Conservation (phyloP, 2,113 vertebrate genomes). For the Osmerus mordax region DNA sequence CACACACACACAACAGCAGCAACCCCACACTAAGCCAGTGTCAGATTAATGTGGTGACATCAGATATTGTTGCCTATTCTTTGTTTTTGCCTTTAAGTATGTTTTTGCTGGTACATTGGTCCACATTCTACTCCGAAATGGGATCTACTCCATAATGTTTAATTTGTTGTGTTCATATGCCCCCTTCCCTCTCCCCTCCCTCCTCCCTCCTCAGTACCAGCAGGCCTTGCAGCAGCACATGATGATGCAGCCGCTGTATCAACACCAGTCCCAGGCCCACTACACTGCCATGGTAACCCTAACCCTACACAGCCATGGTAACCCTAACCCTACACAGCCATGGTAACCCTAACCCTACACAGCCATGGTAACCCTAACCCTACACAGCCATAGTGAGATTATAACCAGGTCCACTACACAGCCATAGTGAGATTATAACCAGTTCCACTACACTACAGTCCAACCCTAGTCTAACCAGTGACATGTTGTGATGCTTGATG, state of each 20-base stretch:
- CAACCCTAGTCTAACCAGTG: no score
- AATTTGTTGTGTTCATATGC: no score
- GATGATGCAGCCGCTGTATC: constrained; percentile 83
- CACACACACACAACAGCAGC: not conserved
- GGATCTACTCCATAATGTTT: no score
- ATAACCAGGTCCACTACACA: constrained; percentile 57
- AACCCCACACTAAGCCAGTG: not conserved
- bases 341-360: constrained; percentile 34
- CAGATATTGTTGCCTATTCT: no score
- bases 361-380: no score
- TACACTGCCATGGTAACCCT: constrained; percentile 25
- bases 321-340: constrained; percentile 34
- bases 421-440: constrained; percentile 76
- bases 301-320: not conserved
- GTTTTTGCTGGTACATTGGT: no score
- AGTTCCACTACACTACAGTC: no score
- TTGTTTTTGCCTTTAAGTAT: no score
- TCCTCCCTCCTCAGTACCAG: not conserved
- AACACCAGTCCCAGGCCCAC: constrained; percentile 60
- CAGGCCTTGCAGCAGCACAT: constrained; percentile 84
- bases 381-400: constrained; percentile 73
- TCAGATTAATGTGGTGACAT: no score
- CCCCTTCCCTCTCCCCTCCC: not conserved
- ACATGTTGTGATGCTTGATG: no score
- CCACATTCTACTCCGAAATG: no score